These are phyloP conservation scores for Empidonax traillii DNA, from an alignment of 2,113 vertebrate genomes.

Conservation along the genomic window DNA sequence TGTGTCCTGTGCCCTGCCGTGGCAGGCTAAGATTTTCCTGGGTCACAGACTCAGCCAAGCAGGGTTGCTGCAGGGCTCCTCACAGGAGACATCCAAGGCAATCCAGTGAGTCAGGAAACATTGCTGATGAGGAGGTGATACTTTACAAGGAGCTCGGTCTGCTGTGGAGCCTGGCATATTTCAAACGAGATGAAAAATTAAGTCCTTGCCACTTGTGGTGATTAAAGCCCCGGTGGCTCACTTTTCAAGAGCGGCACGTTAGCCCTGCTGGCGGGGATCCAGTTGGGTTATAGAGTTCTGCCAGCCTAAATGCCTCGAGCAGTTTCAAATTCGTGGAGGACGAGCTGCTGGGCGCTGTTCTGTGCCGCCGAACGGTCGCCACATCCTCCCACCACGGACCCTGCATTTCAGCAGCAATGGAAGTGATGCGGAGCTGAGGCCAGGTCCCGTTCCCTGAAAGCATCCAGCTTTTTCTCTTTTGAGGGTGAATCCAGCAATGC, in stretches of 20 bases:
- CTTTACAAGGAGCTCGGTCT: background rate
- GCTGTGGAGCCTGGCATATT: background rate
- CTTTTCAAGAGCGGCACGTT: constrained; percentile 43
- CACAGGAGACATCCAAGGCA: background rate
- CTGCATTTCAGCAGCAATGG: background rate
- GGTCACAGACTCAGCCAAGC: background rate
- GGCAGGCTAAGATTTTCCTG: background rate
- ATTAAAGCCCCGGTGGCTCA: constrained; percentile 9
- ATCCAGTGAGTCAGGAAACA: background rate
- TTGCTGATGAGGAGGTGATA: background rate
- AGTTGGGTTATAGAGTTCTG: constrained; percentile 43
- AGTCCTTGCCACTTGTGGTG: constrained; percentile 35
- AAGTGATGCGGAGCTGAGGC: background rate
- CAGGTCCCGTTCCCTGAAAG: background rate
- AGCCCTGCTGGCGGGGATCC: background rate
- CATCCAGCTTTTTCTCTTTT: background rate
- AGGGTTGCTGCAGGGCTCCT: background rate
- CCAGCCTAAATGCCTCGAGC: constrained; percentile 13
- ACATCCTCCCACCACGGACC: background rate
- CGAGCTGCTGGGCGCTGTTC: background rate
- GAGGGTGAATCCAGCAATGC: background rate
- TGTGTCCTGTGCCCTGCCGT: background rate
- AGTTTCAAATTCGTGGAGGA: constrained; percentile 24
- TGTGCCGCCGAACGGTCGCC: background rate
- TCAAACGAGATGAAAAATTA: constrained; percentile 50